Evolutionary conservation across 2,113 vertebrate genomes (phyloP).

Genomic region (Oreotrochilus melanogaster): DNA sequence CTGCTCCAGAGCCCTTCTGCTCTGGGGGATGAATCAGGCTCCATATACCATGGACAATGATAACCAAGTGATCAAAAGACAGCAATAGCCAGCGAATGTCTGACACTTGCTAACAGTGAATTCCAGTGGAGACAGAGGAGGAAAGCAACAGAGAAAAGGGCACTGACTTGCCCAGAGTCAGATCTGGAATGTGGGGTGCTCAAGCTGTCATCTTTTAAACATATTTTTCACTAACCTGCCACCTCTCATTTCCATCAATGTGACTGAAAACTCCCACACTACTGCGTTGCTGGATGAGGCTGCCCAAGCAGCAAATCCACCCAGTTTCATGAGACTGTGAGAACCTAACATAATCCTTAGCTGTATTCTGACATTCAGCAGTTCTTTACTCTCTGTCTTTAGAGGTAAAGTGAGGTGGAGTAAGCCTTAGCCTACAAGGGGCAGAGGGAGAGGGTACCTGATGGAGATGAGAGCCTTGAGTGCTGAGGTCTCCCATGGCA

Average conservation of each 20-base stretch:
- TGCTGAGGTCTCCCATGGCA: background rate
- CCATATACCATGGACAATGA: background rate
- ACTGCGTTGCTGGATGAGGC: background rate
- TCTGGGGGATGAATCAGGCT: background rate
- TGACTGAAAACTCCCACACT: background rate
- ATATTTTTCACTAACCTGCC: background rate
- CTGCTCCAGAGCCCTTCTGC: background rate
- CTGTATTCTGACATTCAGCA: background rate
- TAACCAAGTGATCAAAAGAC: background rate
- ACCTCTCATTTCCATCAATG: background rate
- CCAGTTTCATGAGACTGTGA: background rate
- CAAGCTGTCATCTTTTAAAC: background rate
- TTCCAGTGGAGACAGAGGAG: background rate
- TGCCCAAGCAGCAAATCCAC: background rate
- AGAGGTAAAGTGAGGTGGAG: background rate
- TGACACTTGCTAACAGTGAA: background rate
- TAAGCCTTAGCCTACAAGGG: background rate
- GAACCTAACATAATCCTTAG: background rate
- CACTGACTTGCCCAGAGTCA: background rate
- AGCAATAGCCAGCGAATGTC: background rate
- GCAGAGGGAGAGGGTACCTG: background rate
- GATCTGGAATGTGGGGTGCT: background rate
- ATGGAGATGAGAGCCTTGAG: rapidly evolving
- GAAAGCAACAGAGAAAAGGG: background rate
- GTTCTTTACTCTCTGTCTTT: background rate